Evolutionary conservation across 2,888 invertebrate genomes (phyloP).

Genomic region (Eristalis pertinax): DNA sequence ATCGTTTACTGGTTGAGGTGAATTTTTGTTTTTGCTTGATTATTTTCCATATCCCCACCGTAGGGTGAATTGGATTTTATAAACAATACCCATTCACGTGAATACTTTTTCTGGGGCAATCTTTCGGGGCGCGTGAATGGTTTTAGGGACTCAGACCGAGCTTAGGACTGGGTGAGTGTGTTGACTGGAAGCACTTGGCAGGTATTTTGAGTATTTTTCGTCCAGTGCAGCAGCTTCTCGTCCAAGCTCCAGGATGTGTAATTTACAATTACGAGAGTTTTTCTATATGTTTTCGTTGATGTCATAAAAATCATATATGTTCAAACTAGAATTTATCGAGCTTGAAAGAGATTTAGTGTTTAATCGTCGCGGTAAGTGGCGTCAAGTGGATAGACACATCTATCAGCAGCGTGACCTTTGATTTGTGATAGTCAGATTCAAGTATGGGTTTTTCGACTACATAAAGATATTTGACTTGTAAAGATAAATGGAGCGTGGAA

Average conservation of each 20-base stretch:
- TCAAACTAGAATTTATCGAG: not conserved
- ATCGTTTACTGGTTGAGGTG: not conserved
- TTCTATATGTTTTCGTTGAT: not conserved
- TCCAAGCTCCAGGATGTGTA: too few species aligned
- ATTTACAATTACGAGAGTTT: not conserved
- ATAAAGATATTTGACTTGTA: not conserved
- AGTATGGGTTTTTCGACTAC: not conserved
- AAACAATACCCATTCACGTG: not conserved
- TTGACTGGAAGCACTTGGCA: too few species aligned
- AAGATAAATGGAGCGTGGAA: not conserved
- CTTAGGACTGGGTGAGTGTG: too few species aligned
- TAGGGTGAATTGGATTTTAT: not conserved
- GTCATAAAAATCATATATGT: not conserved
- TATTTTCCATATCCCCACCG: not conserved
- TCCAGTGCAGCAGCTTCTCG: too few species aligned
- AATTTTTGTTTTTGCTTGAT: not conserved
- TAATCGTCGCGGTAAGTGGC: not conserved
- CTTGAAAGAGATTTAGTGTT: not conserved
- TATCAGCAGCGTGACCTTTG: slow-evolving; percentile 18
- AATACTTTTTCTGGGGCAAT: not conserved
- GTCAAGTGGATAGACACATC: not conserved
- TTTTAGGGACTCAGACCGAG: too few species aligned
- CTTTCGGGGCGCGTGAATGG: too few species aligned
- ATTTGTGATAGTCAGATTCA: not conserved
- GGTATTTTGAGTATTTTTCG: too few species aligned